Base-by-base conservation (phyloP, 2,888 invertebrate genomes). In the Calephelis perditalis region DNA sequence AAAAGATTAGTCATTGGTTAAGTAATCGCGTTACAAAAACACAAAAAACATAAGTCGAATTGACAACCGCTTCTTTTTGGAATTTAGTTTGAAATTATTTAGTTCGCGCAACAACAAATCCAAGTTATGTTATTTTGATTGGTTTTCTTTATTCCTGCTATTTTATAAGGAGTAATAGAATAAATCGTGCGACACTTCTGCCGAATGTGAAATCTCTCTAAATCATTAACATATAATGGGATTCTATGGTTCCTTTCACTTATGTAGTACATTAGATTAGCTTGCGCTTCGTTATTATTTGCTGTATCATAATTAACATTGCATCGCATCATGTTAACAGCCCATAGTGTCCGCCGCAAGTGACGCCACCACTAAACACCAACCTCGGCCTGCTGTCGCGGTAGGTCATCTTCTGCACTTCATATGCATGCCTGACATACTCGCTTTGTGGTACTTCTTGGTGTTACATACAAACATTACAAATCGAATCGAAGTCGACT, bases 311-410 rank as follows among this genome's bases (percentile, higher is more conserved):
- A 84, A 90, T 91, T 90, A 87, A 90, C 90, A 84, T 86, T 84
- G 85, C 86, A 83, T 86, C 84, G 84, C 87, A 76, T 88, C 84
- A 84, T 91, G 81, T 89, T 89, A 88, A 90, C 89, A 91, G 89
- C 91, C 91, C 86, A 85, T 91, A 90, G 91, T 89, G 88, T 86
- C 91, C 75, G 91, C 91, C 79, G 90, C 88, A 77, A 84, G 84
- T 76, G 88, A 89, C 77, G 79, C 86, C 80, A 81, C 85, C 77
- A 81, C 87, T 87, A 90, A 93, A 91, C 92, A 92, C 81, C 88
- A 92, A 81, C 86, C 90, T 84, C 93, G 93, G 79, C 92, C 92
- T 79, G 91, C 92, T 81, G 84, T 89, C 81, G 91, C 92, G 93
- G 93, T 93, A 93, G 88, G 93, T 93, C 62, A 66, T 77, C 74